Evolutionary conservation across 2,113 vertebrate genomes (phyloP), one percentile per base, ranked within the genome.

Genomic region (Pelmatolapia mariae): DNA sequence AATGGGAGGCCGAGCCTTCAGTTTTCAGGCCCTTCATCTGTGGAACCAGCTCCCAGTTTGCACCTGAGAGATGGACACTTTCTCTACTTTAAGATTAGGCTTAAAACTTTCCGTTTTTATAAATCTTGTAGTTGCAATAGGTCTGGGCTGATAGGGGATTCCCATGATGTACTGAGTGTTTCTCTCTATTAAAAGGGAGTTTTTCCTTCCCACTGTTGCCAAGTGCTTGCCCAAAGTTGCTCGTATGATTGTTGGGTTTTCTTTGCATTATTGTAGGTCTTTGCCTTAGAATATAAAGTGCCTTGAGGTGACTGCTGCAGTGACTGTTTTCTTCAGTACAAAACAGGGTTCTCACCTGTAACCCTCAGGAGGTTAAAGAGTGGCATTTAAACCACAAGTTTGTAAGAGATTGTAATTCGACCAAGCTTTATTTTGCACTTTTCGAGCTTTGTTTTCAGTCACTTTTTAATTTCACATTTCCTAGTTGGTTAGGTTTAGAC

Each of bases 61-160:
- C 33, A 68, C 22, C 19, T 68, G 61, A 22, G 19, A 13, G 2
- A 38, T 1, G 7, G 19, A 68, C 19, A 68, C 33, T 38, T 66
- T 66, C 61, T 38, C 61, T 38, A 38, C 3, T 66, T 66, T 38
- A 22, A 66, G 33, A 66, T 38, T 66, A 66, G 4, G 1, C 7
- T 66, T 66, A 22, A 22, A 66, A 66, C 7, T 8, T 38, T 0
- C 18, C 7, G 22, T 38, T n/a, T 12, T 0, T 4, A 38, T 38
- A 38, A 0, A 66, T 66, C 19, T 68, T 0, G 10, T 66, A 12
- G 33, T 66, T 66, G 19, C 61, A 22, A 38, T 66, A 66, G 3
- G 4, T n/a, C 61, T 66, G 33, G 61, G 33, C 10, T 22, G 61
- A n/a, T 36, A 36, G 6, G 10, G 61, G 0, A 5, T 36, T n/a